Evolutionary conservation across 1,140 invertebrate species (phyloP).

Genomic region (Littorina saxatilis): DNA sequence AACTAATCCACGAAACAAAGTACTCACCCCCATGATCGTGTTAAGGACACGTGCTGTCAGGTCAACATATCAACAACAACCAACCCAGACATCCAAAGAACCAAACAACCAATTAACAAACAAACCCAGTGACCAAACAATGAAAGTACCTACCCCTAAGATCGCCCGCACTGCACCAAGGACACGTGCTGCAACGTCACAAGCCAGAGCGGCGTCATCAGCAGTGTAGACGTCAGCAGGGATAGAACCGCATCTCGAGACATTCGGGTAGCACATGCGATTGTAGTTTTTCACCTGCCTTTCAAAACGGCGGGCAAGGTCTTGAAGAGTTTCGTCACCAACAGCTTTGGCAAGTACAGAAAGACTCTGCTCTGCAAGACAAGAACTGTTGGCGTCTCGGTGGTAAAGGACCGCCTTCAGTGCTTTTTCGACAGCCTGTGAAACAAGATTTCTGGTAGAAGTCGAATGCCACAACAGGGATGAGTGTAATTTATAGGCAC

Average conservation of each 20-base stretch:
- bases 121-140: no score
- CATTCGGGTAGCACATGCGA: conserved; percentile 41
- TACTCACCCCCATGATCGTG: no score
- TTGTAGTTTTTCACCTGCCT: conserved; percentile 19
- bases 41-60: no score
- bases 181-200: conserved; percentile 19
- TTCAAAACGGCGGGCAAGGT: conserved; percentile 19
- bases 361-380: conserved; percentile 15
- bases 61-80: no score
- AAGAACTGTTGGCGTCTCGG: conserved; percentile 9
- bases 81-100: no score
- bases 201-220: conserved; percentile 11
- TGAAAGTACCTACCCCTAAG: background rate
- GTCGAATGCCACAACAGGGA: no score
- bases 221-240: conserved; percentile 41
- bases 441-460: no score
- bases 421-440: conserved; percentile 46
- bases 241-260: conserved; percentile 4
- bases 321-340: background rate
- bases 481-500: no score
- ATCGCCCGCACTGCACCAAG: conserved; percentile 6
- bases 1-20: no score
- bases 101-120: no score
- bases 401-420: conserved; percentile 42
- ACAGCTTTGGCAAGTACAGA: background rate